Conservation (phyloP, 2,888 invertebrate species). For the Drosophila bunnanda region DNA sequence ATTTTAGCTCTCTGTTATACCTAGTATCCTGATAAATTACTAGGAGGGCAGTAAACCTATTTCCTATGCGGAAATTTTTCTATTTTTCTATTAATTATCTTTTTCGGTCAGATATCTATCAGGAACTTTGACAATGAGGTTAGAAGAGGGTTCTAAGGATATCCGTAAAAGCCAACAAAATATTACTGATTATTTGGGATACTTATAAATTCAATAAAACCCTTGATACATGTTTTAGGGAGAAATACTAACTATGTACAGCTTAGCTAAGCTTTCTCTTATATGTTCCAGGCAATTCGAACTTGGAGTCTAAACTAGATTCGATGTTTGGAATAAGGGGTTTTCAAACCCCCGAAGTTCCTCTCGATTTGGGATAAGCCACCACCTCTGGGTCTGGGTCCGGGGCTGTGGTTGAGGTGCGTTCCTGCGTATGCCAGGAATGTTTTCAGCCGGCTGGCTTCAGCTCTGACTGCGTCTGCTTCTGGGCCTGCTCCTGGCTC, state of each 20-base stretch:
- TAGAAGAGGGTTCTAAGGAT: too few relatives aligned
- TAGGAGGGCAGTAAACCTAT: neutral
- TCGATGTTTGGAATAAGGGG: neutral
- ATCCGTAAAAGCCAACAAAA: too few relatives aligned
- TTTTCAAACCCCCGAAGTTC: slow-evolving; percentile 1
- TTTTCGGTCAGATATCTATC: too few relatives aligned
- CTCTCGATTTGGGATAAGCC: slow-evolving; percentile 1
- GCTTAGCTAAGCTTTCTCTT: neutral
- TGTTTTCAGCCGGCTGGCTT: slow-evolving; percentile 38
- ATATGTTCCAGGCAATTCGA: neutral
- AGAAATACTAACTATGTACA: neutral
- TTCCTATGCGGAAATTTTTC: neutral
- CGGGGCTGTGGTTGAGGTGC: slow-evolving; percentile 21
- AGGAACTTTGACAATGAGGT: too few relatives aligned
- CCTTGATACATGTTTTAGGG: neutral
- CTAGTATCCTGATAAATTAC: neutral
- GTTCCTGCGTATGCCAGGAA: slow-evolving; percentile 37
- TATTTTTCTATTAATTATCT: neutral
- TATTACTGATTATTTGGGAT: neutral
- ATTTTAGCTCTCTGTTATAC: too few relatives aligned
- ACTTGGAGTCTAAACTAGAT: neutral
- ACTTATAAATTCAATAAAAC: too few relatives aligned
- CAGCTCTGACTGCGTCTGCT: neutral
- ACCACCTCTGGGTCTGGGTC: neutral
- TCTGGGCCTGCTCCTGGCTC: slow-evolving; percentile 4